Evolutionary conservation across 92 coral and sea anemone species (phyloP), one percentile per base, ranked within the genome.

Genomic region (Epizoanthus fatuus): DNA sequence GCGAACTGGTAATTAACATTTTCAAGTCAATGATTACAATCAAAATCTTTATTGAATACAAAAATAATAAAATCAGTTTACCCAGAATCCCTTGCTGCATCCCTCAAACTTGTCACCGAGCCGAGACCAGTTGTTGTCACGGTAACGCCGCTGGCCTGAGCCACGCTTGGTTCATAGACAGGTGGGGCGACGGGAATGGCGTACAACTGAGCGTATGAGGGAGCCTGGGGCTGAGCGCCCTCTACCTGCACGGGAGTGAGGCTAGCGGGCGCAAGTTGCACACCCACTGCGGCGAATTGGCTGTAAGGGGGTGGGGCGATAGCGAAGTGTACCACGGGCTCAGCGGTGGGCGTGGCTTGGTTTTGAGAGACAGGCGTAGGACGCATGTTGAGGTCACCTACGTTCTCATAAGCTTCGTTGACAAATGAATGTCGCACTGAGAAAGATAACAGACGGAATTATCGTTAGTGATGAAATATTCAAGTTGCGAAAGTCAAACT

Each of bases 221-320:
- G 77, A 32, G 78, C 70, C 70, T 80, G 69, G 40, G 91, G 88
- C 37, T 22, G 19, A 58, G 80, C 39, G 60, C 89, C 89, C 13
- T 56, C 67, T 3, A 63, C 79, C 19, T 81, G 52, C 16, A 86
- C 71, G 47, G 90, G 51, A 7, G 93, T 72, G 66, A 89, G 75
- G 22, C 16, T 19, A 17, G 82, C 52, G 15, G 95, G 92, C 5
- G 59, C 68, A n/a, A 81, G 55, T 42, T 84, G 88, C 11, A 81
- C 74, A 58, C 74, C 72, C 0, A 59, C 84, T 3, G 90, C 19
- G 4, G 81, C 78, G 4, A 87, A 13, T 20, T 86, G 94, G 14
- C 88, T 95, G 83, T 95, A 95, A 44, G 98, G 96, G 7, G 98
- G 98, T 6, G 98, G 98, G 4, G 98, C 94, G 2, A 69, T 25